These are phyloP conservation scores for Chesias legatella DNA, from an alignment of 2,888 invertebrate genomes.

Conservation along the genomic window DNA sequence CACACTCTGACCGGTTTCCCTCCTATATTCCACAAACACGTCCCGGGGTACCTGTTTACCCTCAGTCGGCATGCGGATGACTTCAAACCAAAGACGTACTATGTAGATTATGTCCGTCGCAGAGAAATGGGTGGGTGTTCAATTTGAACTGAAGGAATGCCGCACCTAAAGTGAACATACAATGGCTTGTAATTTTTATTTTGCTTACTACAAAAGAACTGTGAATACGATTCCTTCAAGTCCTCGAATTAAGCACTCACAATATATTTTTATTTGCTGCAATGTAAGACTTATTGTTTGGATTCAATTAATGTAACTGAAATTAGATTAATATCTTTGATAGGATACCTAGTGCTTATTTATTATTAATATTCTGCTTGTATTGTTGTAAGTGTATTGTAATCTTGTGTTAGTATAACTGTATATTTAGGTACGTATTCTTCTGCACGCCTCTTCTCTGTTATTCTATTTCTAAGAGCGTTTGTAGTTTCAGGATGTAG, in stretches of 20 bases:
- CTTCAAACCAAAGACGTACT: constrained; percentile 73
- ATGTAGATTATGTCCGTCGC: constrained; percentile 76
- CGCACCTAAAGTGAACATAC: constrained; percentile 41
- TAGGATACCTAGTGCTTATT: constrained; percentile 22
- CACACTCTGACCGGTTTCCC: constrained; percentile 69
- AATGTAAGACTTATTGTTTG: constrained; percentile 26
- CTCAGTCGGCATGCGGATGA: constrained; percentile 70
- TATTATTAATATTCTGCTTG: constrained; percentile 29
- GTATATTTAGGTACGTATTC: constrained; percentile 14
- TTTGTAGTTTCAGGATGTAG: constrained; percentile 23
- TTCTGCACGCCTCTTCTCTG: constrained; percentile 31
- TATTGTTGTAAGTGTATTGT: constrained; percentile 26
- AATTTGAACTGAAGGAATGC: constrained; percentile 71
- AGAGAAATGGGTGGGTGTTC: constrained; percentile 79
- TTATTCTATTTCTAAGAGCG: constrained; percentile 10
- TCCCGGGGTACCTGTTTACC: constrained; percentile 71
- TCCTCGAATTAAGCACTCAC: constrained; percentile 73
- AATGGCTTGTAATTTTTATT: constrained; percentile 42
- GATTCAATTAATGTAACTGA: background rate
- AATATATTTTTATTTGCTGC: constrained; percentile 56
- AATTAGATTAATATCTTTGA: constrained; percentile 15
- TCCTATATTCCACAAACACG: constrained; percentile 71
- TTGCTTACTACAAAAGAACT: constrained; percentile 50
- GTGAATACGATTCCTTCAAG: constrained; percentile 63
- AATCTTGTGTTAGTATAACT: constrained; percentile 25